Conservation (phyloP, 2,888 invertebrate genomes). For the Torymus auratus region DNA sequence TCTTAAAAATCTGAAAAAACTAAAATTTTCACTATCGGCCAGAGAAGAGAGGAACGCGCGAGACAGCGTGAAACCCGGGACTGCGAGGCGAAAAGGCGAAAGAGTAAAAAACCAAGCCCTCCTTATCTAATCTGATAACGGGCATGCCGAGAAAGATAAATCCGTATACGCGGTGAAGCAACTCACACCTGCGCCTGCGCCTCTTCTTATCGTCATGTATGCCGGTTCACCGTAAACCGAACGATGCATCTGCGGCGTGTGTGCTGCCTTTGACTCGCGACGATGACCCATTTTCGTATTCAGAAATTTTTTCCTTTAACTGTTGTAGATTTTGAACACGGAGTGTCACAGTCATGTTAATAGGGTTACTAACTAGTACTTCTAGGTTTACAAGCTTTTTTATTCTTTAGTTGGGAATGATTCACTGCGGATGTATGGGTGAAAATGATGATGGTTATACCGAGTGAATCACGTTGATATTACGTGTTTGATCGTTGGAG, state of each 20-base stretch:
- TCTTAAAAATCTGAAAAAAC: not conserved
- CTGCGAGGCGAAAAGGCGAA: not conserved
- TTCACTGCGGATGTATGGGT: too few relatives aligned
- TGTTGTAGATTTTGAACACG: not conserved
- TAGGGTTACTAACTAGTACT: too few relatives aligned
- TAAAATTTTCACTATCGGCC: not conserved
- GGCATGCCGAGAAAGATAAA: constrained; percentile 64
- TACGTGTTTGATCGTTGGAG: too few relatives aligned
- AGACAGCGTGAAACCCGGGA: not conserved
- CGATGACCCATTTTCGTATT: constrained; percentile 16
- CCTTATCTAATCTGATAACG: constrained; percentile 75
- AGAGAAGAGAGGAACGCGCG: not conserved
- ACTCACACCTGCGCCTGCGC: constrained; percentile 41
- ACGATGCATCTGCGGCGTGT: not conserved
- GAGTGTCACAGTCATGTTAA: too few relatives aligned
- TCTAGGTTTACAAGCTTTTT: too few relatives aligned
- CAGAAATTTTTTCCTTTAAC: not conserved
- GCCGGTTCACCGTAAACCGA: not conserved
- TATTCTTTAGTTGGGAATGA: too few relatives aligned
- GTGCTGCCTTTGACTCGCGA: constrained; percentile 4
- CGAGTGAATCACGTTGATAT: too few relatives aligned
- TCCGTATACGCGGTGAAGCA: constrained; percentile 41
- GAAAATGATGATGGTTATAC: too few relatives aligned
- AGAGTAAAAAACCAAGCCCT: constrained; percentile 67
- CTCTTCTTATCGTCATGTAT: not conserved